Conservation (phyloP, 2,113 vertebrate species). For the Muntiacus reevesi region DNA sequence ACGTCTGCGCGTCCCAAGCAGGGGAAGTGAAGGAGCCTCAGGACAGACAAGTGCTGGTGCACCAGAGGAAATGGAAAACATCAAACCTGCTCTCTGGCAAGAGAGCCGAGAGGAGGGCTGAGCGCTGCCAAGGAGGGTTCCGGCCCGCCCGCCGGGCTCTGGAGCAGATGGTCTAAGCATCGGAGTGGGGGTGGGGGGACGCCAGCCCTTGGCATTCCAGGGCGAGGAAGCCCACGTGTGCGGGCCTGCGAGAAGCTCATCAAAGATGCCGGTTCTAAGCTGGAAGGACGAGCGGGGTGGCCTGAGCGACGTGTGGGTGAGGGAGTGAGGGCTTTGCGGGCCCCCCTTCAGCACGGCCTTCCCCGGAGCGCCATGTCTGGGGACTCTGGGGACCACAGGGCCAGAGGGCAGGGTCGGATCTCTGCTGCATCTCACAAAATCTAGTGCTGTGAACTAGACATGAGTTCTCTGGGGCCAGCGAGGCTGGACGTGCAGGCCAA, state of each 20-base stretch:
- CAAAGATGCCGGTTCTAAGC: neutral
- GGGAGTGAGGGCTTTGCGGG: neutral
- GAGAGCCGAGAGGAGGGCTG: neutral
- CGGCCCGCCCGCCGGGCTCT: neutral
- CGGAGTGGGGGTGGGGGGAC: accelerated
- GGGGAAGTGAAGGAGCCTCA: neutral
- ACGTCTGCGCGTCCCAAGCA: neutral
- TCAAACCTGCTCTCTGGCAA: constrained; percentile 12
- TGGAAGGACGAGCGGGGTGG: neutral
- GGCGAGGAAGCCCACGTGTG: neutral
- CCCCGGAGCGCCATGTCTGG: accelerated
- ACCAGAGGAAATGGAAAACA: constrained; percentile 8
- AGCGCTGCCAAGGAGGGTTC: neutral
- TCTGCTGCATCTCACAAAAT: neutral
- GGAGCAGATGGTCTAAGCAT: neutral
- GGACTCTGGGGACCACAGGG: neutral
- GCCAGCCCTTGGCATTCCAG: neutral
- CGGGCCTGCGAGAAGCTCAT: neutral
- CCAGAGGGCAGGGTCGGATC: neutral
- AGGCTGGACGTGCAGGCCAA: accelerated
- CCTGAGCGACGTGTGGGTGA: accelerated
- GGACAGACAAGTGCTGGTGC: neutral
- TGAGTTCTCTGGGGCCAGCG: too few relatives aligned
- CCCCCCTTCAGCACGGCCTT: accelerated
- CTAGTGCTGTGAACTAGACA: too few relatives aligned